A percentile compares a stretch with the other conserved stretches of the same genome.
phyloP scores from a whole-genome alignment of 1,140 invertebrate genomes.

The Drosophila parvula region DNA sequence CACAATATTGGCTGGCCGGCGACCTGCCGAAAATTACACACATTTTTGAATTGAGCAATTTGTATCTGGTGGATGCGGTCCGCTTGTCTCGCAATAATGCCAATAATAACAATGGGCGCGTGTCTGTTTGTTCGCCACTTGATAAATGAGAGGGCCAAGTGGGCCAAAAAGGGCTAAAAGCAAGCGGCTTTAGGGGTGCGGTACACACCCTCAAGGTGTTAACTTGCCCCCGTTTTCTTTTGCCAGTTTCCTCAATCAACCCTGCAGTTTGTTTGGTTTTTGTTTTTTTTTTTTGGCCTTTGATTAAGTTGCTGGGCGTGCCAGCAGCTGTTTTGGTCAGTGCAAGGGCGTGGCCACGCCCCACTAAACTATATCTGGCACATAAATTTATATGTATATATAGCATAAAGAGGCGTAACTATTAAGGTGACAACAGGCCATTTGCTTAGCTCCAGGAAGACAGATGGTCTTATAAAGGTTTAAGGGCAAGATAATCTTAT shows the following conservation, averaged over 20 bases:
- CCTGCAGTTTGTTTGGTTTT: constrained; percentile 2
- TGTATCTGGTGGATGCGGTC: constrained; percentile 46
- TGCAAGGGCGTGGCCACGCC: constrained; percentile 27
- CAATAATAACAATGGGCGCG: constrained; percentile 75
- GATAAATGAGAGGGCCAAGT: constrained; percentile 69
- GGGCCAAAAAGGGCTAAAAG: constrained; percentile 10
- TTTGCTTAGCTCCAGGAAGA: no score
- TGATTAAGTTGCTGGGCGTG: constrained; percentile 75
- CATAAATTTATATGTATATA: constrained; percentile 2
- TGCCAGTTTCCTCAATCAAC: neutral
- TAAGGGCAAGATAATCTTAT: neutral
- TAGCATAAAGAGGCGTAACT: neutral
- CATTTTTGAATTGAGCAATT: constrained; percentile 76
- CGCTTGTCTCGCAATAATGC: constrained; percentile 68
- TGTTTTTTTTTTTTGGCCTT: constrained; percentile 27
- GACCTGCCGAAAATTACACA: constrained; percentile 39
- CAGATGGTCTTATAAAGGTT: no score
- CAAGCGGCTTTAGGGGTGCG: neutral
- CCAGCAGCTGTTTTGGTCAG: constrained; percentile 59
- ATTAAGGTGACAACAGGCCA: constrained; percentile 3
- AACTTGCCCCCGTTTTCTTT: constrained; percentile 41
- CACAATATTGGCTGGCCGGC: constrained; percentile 20
- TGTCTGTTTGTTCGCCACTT: constrained; percentile 68
- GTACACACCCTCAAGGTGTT: constrained; percentile 53
- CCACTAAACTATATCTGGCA: neutral